Conservation (phyloP, 1,140 invertebrate species). For the Whitmania pigra region DNA sequence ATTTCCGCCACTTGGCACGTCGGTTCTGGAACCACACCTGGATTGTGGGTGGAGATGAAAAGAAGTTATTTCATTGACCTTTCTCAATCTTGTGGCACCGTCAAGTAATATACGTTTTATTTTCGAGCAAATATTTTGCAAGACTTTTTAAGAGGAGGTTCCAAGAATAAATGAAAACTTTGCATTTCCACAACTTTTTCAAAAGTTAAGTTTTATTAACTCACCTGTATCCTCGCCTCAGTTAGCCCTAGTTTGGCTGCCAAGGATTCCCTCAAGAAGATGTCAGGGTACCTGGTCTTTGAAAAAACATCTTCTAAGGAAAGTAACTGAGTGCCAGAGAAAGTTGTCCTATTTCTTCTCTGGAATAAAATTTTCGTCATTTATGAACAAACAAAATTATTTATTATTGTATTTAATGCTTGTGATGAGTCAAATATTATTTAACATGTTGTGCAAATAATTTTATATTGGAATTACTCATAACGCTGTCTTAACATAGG, state of each 20-base stretch:
- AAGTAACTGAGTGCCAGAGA: slow-evolving; percentile 35
- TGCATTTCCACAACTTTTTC: background rate
- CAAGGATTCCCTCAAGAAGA: slow-evolving; percentile 35
- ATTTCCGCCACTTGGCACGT: slow-evolving; percentile 94
- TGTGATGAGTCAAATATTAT: too few species aligned
- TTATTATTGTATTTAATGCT: too few species aligned
- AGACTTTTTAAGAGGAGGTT: background rate
- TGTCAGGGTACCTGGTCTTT: slow-evolving; percentile 38
- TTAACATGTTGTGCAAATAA: too few species aligned
- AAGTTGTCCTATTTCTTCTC: slow-evolving; percentile 34
- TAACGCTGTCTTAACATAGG: too few species aligned
- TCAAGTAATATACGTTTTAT: background rate
- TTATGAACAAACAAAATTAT: too few species aligned
- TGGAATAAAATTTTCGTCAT: background rate
- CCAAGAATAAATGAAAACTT: background rate
- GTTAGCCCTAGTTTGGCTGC: slow-evolving; percentile 32
- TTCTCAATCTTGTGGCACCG: too few species aligned
- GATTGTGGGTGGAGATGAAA: slow-evolving; percentile 27
- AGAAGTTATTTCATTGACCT: too few species aligned
- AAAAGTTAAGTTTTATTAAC: background rate
- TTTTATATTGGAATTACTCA: too few species aligned
- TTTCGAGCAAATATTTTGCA: background rate
- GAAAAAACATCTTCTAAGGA: slow-evolving; percentile 35
- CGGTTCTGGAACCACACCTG: slow-evolving; percentile 99
- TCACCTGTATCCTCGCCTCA: slow-evolving; percentile 37